Conservation (phyloP, 1,140 invertebrate genomes). For the Sitophilus oryzae region DNA sequence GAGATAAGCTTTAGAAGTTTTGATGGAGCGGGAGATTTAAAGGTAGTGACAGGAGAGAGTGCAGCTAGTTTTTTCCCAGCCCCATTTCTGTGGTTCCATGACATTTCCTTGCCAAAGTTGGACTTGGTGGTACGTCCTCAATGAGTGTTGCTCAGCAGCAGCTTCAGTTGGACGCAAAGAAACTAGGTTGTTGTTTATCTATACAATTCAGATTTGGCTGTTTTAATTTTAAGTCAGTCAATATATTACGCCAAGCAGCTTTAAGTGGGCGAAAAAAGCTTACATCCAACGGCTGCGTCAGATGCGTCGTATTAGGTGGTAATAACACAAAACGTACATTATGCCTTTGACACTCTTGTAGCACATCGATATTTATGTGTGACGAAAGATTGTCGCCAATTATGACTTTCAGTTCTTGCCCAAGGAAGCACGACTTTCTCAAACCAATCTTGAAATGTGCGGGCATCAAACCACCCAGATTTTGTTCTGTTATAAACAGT, state of each 20-base stretch:
- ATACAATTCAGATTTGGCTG: too few relatives aligned
- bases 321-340: conserved; percentile 38
- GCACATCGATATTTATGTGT: conserved; percentile 40
- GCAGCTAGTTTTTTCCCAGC: too few relatives aligned
- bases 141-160: too few relatives aligned
- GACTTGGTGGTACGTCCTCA: too few relatives aligned
- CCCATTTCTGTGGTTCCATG: too few relatives aligned
- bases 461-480: conserved; percentile 40
- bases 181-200: too few relatives aligned
- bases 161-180: too few relatives aligned
- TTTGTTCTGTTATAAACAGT: conserved; percentile 40
- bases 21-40: too few relatives aligned
- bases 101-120: too few relatives aligned
- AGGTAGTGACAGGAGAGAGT: too few relatives aligned
- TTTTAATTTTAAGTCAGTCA: too few relatives aligned
- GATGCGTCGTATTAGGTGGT: conserved; percentile 14
- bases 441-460: conserved; percentile 43
- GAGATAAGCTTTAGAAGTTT: too few relatives aligned
- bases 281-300: conserved; percentile 18
- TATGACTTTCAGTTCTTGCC: conserved; percentile 35
- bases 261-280: conserved; percentile 9
- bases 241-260: conserved; percentile 5
- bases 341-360: conserved; percentile 36
- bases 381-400: conserved; percentile 44
- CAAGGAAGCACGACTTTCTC: conserved; percentile 28